These are phyloP conservation scores for Hippocampus kuda DNA, from an alignment of 2,797 vertebrate species.

Conservation along the genomic window DNA sequence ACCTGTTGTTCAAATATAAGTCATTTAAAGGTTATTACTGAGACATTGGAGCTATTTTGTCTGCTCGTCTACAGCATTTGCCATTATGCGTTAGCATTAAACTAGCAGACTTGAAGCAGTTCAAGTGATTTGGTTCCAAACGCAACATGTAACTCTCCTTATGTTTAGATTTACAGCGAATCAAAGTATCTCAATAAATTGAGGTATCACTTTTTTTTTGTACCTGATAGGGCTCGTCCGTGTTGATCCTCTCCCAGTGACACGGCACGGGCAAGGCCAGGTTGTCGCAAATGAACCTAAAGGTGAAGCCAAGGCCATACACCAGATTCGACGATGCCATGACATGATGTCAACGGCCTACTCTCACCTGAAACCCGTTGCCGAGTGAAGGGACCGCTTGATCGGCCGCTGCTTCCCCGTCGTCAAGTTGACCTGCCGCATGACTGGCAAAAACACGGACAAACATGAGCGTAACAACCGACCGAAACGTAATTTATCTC, in stretches of 20 bases:
- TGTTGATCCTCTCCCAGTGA: constrained; percentile 93
- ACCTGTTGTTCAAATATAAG: no score
- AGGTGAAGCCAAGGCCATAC: constrained; percentile 7
- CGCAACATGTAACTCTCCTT: no score
- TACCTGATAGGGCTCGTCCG: constrained; percentile 88
- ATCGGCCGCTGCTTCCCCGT: constrained; percentile 88
- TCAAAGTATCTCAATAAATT: no score
- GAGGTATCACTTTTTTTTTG: background rate
- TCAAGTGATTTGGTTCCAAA: no score
- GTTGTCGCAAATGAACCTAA: constrained; percentile 95
- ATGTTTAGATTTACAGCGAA: no score
- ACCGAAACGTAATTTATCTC: no score
- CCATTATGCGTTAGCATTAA: no score
- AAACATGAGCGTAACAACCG: background rate
- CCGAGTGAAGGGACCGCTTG: constrained; percentile 85
- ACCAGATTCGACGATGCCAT: background rate
- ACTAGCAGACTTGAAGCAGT: no score
- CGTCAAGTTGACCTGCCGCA: constrained; percentile 88
- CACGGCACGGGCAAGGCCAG: constrained; percentile 85
- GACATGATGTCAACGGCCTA: background rate
- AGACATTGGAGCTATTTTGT: no score
- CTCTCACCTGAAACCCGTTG: constrained; percentile 85
- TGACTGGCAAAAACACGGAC: constrained; percentile 61
- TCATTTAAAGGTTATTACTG: no score
- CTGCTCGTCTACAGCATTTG: no score